Evolutionary conservation across 2,888 invertebrate species (phyloP).

Genomic region (Noctuana brunneofusca): DNA sequence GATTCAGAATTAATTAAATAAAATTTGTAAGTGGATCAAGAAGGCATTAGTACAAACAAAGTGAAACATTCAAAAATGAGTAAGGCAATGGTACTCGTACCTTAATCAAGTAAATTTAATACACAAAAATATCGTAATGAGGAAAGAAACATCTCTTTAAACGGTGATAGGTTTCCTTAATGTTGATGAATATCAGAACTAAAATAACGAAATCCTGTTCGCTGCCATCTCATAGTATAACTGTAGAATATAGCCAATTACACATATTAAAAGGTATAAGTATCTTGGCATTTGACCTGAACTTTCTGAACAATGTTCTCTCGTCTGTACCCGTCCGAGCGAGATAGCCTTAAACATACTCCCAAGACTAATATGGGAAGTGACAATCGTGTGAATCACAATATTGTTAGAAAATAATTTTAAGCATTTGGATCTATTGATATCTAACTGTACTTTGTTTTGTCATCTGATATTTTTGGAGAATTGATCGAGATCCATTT

Average conservation of each 20-base stretch:
- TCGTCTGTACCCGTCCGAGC: background rate
- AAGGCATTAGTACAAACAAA: too few relatives aligned
- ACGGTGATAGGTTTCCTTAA: too few relatives aligned
- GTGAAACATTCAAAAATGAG: too few relatives aligned
- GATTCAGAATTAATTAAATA: too few relatives aligned
- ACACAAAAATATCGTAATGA: background rate
- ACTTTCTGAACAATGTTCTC: conserved; percentile 14
- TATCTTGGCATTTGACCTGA: conserved; percentile 20
- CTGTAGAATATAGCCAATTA: conserved; percentile 24
- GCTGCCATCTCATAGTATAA: background rate
- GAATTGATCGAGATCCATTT: background rate
- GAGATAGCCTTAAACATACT: conserved; percentile 19
- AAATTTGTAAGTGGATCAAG: too few relatives aligned
- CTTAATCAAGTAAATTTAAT: too few relatives aligned
- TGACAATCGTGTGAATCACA: background rate
- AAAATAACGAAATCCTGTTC: background rate
- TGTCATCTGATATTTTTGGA: background rate
- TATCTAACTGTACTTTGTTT: background rate
- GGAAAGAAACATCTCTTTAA: background rate
- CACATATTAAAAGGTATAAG: conserved; percentile 17
- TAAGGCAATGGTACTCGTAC: too few relatives aligned
- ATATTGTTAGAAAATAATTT: background rate
- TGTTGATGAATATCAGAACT: too few relatives aligned
- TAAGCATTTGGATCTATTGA: background rate
- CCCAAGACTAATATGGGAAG: conserved; percentile 6